These are phyloP conservation scores for Alcedo atthis DNA, from an alignment of 2,797 vertebrate species.

Conservation along the genomic window DNA sequence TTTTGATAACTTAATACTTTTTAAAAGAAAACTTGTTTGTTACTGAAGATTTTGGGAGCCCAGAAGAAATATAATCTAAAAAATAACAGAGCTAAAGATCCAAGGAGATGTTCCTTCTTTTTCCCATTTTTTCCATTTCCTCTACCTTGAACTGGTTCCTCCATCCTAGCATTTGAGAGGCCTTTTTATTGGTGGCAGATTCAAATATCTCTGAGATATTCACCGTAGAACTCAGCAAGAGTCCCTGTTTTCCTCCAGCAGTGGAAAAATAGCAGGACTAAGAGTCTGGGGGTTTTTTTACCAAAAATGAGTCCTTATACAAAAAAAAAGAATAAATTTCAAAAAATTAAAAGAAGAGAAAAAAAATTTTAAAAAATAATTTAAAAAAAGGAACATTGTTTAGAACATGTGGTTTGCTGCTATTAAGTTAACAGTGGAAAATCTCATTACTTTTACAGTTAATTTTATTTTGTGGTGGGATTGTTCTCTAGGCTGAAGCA, in stretches of 20 bases:
- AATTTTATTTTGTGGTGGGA: conserved; percentile 61
- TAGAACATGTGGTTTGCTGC: conserved; percentile 56
- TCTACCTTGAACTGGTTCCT: conserved; percentile 5
- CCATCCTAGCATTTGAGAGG: neutral
- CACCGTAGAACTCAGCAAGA: neutral
- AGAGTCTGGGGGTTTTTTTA: neutral
- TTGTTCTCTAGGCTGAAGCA: conserved; percentile 31
- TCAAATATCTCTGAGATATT: conserved; percentile 26
- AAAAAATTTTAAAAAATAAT: too few species aligned
- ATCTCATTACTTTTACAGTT: conserved; percentile 67
- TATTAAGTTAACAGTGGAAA: conserved; percentile 68
- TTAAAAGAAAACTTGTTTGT: conserved; percentile 57
- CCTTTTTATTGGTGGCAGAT: conserved; percentile 20
- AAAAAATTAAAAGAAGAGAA: too few species aligned
- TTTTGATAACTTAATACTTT: conserved; percentile 65
- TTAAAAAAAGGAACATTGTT: neutral
- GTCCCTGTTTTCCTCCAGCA: conserved; percentile 10
- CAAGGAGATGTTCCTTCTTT: conserved; percentile 55
- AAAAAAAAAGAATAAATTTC: too few species aligned
- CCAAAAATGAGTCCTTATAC: conserved; percentile 34
- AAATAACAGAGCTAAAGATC: conserved; percentile 43
- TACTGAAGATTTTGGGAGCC: conserved; percentile 14
- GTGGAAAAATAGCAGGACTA: conserved; percentile 51
- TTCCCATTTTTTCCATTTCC: conserved; percentile 42
- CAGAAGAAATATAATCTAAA: conserved; percentile 55